Base-by-base conservation (phyloP, 1,140 invertebrate species). In the Popillia japonica region DNA sequence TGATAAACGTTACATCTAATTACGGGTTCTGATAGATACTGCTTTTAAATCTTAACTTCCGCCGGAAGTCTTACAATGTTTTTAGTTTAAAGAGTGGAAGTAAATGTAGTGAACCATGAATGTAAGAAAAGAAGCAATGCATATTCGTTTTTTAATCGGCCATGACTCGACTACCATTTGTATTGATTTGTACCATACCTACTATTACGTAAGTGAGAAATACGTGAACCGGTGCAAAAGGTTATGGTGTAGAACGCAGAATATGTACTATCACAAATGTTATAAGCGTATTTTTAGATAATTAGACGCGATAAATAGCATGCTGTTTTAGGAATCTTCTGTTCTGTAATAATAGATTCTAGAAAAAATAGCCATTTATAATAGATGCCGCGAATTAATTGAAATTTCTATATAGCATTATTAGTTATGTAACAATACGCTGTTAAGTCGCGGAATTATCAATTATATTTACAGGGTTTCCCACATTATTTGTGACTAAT, bases 111-210 rank as follows among this genome's bases (percentile, higher is more conserved):
- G 20, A 6, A 34, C 11, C 61, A 20, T 68, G 14, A 68, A 68
- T 8, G 0, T 14, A 23, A 68, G 22, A 9, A 34, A 68, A 68
- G 20, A 23, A 68, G 61, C 27, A 22, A 27, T 68, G 6, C 22
- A 68, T 14, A n/a, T 55, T 68, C 61, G 20, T 68, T 68, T 23
- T 34, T 11, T 68, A 68, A 68, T 68, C 23, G 61, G 11, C 61
- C 27, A 20, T 68, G 61, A 68, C 8, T 68, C 6, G 61, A 68
- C 22, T 68, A 68, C 61, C 61, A 34, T 68, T 23, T 23, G 27
- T 34, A 68, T 68, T 6, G 61, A 68, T 68, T 68, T 23, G 61
- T 34, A 68, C 0, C 11, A 22, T 34, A 68, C 0, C 11, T 68
- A 11, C 0, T 68, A 68, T 68, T 68, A 27, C 61, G 61, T 68